A percentile compares a stretch with the other conserved stretches of the same genome.
Evolutionary conservation across 37 sponge, comb jelly and placozoan species (phyloP).

Genomic region (Halichondria panicea): DNA sequence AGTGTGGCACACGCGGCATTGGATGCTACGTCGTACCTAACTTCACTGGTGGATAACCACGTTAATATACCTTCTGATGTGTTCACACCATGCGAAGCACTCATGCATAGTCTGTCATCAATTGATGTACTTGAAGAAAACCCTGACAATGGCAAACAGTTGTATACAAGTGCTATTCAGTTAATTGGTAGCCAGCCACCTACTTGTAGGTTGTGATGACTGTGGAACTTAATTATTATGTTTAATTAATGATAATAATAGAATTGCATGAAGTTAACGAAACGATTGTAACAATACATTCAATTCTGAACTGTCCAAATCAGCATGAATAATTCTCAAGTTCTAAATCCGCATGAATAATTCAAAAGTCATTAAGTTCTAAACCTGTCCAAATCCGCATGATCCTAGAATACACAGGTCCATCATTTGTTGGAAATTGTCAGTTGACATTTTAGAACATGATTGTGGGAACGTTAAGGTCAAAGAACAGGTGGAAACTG

Average conservation of each 20-base stretch:
- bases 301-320: too few species aligned
- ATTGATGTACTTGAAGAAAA: background rate
- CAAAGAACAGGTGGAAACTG: slow-evolving; percentile 4
- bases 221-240: background rate
- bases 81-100: slow-evolving; percentile 3
- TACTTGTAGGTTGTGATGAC: background rate
- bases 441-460: background rate
- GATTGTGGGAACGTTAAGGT: slow-evolving; percentile 3
- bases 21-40: background rate
- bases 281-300: too few species aligned
- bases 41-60: background rate
- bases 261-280: too few species aligned
- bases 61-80: background rate
- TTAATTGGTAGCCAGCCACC: background rate
- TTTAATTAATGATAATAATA: too few species aligned
- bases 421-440: slow-evolving; percentile 5
- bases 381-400: slow-evolving; percentile 35
- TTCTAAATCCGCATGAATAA: too few species aligned
- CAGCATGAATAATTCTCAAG: too few species aligned
- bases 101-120: background rate
- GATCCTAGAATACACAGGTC: background rate
- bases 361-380: too few species aligned
- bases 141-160: background rate
- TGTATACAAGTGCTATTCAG: background rate
- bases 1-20: background rate